Evolutionary conservation across 2,113 vertebrate genomes (phyloP).

Genomic region (Cyanoliseus patagonus): DNA sequence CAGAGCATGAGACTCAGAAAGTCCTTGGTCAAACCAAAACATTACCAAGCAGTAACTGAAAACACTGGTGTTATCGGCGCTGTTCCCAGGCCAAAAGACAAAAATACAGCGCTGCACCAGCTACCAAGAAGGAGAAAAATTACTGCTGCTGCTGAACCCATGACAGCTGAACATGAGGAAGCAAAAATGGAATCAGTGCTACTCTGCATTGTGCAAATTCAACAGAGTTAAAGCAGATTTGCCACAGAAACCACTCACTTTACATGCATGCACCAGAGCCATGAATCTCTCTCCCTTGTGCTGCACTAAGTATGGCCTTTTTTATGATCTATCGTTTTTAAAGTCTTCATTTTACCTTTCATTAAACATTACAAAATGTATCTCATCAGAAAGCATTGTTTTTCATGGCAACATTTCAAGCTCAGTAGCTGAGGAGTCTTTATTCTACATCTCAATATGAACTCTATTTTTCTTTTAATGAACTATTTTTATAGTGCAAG

Average conservation of each 20-base stretch:
- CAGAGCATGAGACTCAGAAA: too few species aligned
- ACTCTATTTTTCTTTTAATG: slow-evolving; percentile 35
- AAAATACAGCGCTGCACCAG: too few species aligned
- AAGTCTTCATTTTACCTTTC: slow-evolving; percentile 54
- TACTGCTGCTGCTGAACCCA: too few species aligned
- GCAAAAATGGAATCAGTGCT: background rate
- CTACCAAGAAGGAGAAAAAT: too few species aligned
- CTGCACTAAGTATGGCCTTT: background rate
- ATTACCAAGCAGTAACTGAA: too few species aligned
- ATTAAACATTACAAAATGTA: slow-evolving; percentile 46
- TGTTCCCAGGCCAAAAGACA: too few species aligned
- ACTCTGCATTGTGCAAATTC: background rate
- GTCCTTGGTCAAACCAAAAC: too few species aligned
- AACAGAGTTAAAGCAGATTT: background rate
- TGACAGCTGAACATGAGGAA: background rate
- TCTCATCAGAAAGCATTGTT: slow-evolving; percentile 35
- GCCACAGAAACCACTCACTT: background rate
- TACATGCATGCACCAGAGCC: background rate
- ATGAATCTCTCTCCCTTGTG: background rate
- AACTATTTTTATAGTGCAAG: slow-evolving; percentile 28
- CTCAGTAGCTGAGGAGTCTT: background rate
- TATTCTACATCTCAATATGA: background rate
- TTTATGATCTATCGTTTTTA: slow-evolving; percentile 7
- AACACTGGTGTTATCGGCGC: too few species aligned
- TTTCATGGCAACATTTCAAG: slow-evolving; percentile 56